Evolutionary conservation across 2,113 vertebrate species (phyloP).

Genomic region (Origma solitaria): DNA sequence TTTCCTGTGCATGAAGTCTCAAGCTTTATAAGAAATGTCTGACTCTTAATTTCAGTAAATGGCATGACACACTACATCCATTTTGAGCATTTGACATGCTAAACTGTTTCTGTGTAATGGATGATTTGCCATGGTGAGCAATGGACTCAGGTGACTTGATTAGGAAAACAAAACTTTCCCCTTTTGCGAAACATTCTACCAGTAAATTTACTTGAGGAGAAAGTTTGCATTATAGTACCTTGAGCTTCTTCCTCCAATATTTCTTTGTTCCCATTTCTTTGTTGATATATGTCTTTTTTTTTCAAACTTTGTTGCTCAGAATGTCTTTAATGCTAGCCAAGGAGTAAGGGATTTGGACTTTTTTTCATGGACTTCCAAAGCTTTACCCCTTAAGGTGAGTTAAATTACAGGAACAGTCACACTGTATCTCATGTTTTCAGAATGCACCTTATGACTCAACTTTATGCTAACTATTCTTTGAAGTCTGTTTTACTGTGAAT

Average conservation of each 20-base stretch:
- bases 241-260: slow-evolving; percentile 61
- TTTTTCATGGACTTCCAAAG: slow-evolving; percentile 95
- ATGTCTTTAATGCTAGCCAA: slow-evolving; percentile 98
- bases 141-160: slow-evolving; percentile 55
- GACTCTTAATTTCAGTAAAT: slow-evolving; percentile 76
- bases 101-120: slow-evolving; percentile 46
- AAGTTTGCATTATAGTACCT: slow-evolving; percentile 45
- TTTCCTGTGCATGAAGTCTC: slow-evolving; percentile 12
- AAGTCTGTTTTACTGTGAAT: background rate
- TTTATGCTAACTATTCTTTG: slow-evolving; percentile 1
- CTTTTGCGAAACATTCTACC: slow-evolving; percentile 8
- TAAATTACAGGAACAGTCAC: slow-evolving; percentile 73
- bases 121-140: slow-evolving; percentile 48
- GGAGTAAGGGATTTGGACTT: slow-evolving; percentile 95
- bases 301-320: slow-evolving; percentile 92
- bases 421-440: slow-evolving; percentile 56
- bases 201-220: slow-evolving; percentile 27
- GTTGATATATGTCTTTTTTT: slow-evolving; percentile 90
- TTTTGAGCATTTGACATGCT: slow-evolving; percentile 65
- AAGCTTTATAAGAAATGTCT: slow-evolving; percentile 55
- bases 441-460: slow-evolving; percentile 34
- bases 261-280: slow-evolving; percentile 71
- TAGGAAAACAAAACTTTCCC: background rate
- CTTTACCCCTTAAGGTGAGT: slow-evolving; percentile 94
- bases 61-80: slow-evolving; percentile 97